Evolutionary conservation across 2,113 vertebrate species (phyloP).

Genomic region (Solenodon paradoxus): DNA sequence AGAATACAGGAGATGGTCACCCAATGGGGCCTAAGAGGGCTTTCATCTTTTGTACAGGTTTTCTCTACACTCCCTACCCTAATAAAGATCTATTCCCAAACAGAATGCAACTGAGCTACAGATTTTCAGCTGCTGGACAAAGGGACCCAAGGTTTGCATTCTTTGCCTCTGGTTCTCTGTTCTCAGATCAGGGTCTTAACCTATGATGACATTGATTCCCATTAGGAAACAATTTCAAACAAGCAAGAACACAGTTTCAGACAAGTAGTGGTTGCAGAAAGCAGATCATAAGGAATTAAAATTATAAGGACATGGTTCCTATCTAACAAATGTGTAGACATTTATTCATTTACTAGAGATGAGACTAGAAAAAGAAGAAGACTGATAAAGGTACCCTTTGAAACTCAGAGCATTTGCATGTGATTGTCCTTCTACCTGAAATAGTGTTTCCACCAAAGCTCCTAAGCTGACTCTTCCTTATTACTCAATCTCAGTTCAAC

Average conservation of each 20-base stretch:
- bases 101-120: not conserved
- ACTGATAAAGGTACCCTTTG: not conserved
- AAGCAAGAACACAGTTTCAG: not conserved
- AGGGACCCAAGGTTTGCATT: not conserved
- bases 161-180: not conserved
- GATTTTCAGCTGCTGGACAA: not conserved
- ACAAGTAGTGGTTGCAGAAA: not conserved
- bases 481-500: not conserved
- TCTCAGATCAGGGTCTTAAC: not conserved
- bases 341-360: not conserved
- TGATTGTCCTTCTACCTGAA: not conserved
- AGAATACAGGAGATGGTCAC: not conserved
- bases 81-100: not conserved
- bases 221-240: not conserved
- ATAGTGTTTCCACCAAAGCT: not conserved
- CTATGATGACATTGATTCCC: not conserved
- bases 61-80: not conserved
- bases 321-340: not conserved
- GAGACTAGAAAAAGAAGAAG: not conserved
- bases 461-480: not conserved
- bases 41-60: not conserved
- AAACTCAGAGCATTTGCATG: not conserved
- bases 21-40: too few species aligned
- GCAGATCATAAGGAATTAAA: not conserved
- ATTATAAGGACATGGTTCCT: not conserved